Base-by-base conservation (phyloP, 2,888 invertebrate species). In the Cryptus viduatorius region DNA sequence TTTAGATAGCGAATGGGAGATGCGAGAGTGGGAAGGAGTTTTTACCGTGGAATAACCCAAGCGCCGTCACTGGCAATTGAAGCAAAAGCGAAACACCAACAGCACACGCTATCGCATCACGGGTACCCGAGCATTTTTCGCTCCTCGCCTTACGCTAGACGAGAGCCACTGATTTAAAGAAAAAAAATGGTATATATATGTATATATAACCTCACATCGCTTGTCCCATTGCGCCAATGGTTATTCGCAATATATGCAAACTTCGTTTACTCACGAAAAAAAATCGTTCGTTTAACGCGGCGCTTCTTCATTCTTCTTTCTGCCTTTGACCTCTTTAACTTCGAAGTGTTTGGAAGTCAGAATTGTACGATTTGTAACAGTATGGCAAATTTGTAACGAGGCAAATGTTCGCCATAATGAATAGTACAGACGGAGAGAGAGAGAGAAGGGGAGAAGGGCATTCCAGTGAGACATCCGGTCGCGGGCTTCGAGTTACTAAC, bases 1-100 rank as follows among this genome's bases (percentile, higher is more conserved):
- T 61, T 77, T 67, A 56, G 67, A 44, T 77, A 37, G 44, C 44
- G 77, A 67, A 67, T 50, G 53, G 42, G 42, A 56, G 44, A 77
- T 61, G 29, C 31, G 31, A 61, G n/a, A 61, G 29, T 61, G 31
- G 31, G 59, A 31, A 29, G 59, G 8, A 8, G 37, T 37, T 56
- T 72, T 72, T 56, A 65, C 53, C 65, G 53, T 19, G 19, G 12
- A 76, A 53, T 8, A 19, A 61, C 31, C 14, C 44, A 72, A 31
- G 48, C 50, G 46, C n/a, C 65, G 65, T 79, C 37, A 46, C 24
- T 48, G 53, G 72, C 42, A 31, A 3, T 71, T 53, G 19, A 65
- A 79, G 61, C 65, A 29, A 72, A 37, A 72, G 53, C 53, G 16
- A 56, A 46, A 44, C 53, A 50, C 59, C 59, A 14, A 48, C n/a